These are phyloP conservation scores for Myiozetetes cayanensis DNA, from an alignment of 2,113 vertebrate species.

Conservation along the genomic window DNA sequence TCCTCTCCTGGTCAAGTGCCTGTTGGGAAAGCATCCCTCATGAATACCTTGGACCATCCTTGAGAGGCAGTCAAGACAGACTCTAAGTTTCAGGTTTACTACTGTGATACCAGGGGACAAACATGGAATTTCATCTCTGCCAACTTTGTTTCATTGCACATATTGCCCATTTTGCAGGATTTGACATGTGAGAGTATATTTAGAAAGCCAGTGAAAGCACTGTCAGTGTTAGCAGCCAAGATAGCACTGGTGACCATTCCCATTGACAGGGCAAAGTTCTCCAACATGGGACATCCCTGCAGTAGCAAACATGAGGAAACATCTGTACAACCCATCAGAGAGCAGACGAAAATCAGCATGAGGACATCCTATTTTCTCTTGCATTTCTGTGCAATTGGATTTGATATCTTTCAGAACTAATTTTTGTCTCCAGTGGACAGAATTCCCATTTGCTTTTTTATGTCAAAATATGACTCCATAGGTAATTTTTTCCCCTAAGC, in stretches of 20 bases:
- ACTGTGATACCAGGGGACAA: background rate
- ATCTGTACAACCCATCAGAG: background rate
- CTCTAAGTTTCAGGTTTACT: background rate
- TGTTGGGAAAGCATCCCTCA: background rate
- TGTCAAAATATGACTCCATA: background rate
- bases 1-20: background rate
- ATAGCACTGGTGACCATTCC: background rate
- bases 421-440: background rate
- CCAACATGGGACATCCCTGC: background rate
- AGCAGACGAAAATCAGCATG: background rate
- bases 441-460: background rate
- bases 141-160: background rate
- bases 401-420: background rate
- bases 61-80: fast-evolving
- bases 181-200: background rate
- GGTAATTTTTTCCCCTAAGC: background rate
- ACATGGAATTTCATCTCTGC: background rate
- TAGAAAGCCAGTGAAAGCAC: background rate
- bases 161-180: background rate
- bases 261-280: background rate
- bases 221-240: background rate
- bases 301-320: background rate
- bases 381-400: background rate
- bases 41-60: background rate
- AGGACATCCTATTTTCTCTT: background rate